Evolutionary conservation across 2,797 vertebrate genomes (phyloP).

Genomic region (Florisuga fusca): DNA sequence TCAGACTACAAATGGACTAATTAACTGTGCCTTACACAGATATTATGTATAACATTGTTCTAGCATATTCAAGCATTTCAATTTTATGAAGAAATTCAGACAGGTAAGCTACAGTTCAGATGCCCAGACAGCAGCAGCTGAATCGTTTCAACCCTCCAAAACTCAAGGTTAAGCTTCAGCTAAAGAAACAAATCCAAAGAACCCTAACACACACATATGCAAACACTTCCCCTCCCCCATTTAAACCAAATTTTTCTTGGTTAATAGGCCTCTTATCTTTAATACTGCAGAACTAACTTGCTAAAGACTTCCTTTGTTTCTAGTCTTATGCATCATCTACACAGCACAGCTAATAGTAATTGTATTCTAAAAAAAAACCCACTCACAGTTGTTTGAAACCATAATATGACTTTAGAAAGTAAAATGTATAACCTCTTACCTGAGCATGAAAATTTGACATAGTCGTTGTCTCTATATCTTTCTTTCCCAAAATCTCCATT

Average conservation of each 20-base stretch:
- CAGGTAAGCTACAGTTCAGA: background rate
- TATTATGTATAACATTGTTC: background rate
- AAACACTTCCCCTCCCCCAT: background rate
- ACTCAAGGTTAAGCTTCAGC: background rate
- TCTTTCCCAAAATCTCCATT: slow-evolving; percentile 99
- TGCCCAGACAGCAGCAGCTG: background rate
- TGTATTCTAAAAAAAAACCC: background rate
- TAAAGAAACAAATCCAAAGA: background rate
- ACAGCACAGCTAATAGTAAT: background rate
- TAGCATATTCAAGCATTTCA: background rate
- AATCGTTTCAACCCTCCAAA: background rate
- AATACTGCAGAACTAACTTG: background rate
- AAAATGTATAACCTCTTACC: slow-evolving; percentile 84
- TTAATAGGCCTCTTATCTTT: background rate
- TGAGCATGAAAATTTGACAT: slow-evolving; percentile 98
- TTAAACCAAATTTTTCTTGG: background rate
- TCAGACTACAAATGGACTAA: background rate
- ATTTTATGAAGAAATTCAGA: background rate
- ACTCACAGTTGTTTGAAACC: slow-evolving; percentile 48
- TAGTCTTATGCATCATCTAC: slow-evolving; percentile 37
- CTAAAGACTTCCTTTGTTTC: background rate
- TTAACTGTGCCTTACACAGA: background rate
- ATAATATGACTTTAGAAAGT: slow-evolving; percentile 55
- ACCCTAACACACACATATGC: background rate
- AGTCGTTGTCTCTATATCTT: slow-evolving; percentile 98